phyloP scores from a whole-genome alignment of 2,113 vertebrate species.

The Dicrurus megarhynchus region DNA sequence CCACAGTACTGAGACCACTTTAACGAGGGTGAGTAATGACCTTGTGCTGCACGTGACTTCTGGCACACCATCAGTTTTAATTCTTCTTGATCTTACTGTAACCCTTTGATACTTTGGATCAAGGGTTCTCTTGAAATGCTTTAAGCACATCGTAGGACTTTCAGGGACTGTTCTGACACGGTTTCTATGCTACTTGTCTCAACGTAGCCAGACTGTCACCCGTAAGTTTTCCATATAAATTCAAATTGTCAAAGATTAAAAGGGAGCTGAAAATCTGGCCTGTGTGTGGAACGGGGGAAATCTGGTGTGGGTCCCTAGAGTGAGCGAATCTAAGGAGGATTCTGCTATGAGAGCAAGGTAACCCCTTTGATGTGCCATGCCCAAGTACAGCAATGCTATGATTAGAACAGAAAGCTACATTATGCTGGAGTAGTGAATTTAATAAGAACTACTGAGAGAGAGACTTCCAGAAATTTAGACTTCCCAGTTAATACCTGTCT shows the following conservation, averaged over 20 bases:
- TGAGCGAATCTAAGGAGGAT: conserved; percentile 53
- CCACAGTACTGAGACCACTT: conserved; percentile 73
- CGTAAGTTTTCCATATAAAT: conserved; percentile 72
- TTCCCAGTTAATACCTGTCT: background rate
- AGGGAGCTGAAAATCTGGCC: conserved; percentile 64
- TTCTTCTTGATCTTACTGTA: conserved; percentile 81
- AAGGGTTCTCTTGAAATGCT: conserved; percentile 77
- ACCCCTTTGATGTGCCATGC: conserved; percentile 69
- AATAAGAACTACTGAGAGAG: conserved; percentile 31
- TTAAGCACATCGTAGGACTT: conserved; percentile 72
- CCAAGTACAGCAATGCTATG: conserved; percentile 27
- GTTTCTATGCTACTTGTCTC: conserved; percentile 73
- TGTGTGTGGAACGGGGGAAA: conserved; percentile 44
- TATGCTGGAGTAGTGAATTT: conserved; percentile 29
- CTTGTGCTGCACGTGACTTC: conserved; percentile 78
- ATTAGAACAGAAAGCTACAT: conserved; percentile 47
- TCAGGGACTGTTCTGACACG: conserved; percentile 70
- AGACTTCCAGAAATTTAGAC: conserved; percentile 46
- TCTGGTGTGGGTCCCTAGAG: conserved; percentile 66
- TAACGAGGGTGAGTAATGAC: conserved; percentile 80
- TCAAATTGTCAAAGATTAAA: conserved; percentile 82
- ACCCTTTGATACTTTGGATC: conserved; percentile 81
- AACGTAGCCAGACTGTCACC: conserved; percentile 68
- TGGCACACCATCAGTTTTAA: conserved; percentile 80
- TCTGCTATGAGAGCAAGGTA: conserved; percentile 43